Percentiles rank a stretch among this genome's conserved stretches.
These are phyloP conservation scores for mouse (Mus musculus) DNA, from an alignment of 2,113 vertebrate genomes.

Conservation along the genomic window GRCm39 chr13:90778001-90778500, in stretches of 20 bases:
- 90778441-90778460: not conserved
- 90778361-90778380: conserved; percentile 37
- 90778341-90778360: not conserved
- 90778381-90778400: conserved; percentile 38
- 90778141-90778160: no score
- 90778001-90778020: no score
- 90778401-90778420: not conserved
- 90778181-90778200: conserved; percentile 94
- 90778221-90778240: conserved; percentile 93
- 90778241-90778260: conserved; percentile 90
- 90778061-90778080: no score
- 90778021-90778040: no score
- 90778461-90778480: not conserved
- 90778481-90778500: not conserved
- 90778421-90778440: not conserved
- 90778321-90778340: not conserved
- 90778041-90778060: no score
- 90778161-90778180: conserved; percentile 87
- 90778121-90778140: no score
- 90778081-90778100: no score
- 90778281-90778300: conserved; percentile 85
- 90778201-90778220: conserved; percentile 92
- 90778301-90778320: not conserved
- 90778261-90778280: conserved; percentile 93
- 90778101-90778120: no score